Evolutionary conservation across 2,797 vertebrate species (phyloP).

Genomic region (Darevskia nairensis): DNA sequence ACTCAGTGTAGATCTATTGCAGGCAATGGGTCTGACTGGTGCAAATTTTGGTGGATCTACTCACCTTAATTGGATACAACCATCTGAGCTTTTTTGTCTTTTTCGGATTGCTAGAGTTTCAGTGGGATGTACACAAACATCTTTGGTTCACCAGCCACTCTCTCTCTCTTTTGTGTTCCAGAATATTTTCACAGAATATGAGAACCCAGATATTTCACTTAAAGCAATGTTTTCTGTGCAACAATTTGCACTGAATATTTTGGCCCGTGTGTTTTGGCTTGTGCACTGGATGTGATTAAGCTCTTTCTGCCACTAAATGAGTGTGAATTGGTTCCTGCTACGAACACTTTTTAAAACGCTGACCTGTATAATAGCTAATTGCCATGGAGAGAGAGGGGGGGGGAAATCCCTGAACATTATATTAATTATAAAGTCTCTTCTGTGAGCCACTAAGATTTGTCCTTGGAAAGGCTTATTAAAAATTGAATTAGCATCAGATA

Average conservation of each 20-base stretch:
- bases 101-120: not conserved
- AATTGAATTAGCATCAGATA: conserved; percentile 68
- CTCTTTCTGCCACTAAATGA: conserved; percentile 35
- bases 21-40: too few species aligned
- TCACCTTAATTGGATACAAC: too few species aligned
- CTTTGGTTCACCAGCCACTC: not conserved
- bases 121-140: not conserved
- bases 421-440: conserved; percentile 66
- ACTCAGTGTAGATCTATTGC: too few species aligned
- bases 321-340: conserved; percentile 42
- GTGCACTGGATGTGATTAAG: conserved; percentile 21
- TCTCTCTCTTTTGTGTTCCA: not conserved
- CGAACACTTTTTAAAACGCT: conserved; percentile 50
- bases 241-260: conserved; percentile 18
- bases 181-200: not conserved
- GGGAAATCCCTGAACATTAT: conserved; percentile 62
- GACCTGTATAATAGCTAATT: conserved; percentile 72
- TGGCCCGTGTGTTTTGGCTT: conserved; percentile 29
- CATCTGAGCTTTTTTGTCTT: not conserved
- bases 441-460: conserved; percentile 53
- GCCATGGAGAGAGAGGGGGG: conserved; percentile 44
- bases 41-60: too few species aligned
- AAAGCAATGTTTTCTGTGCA: not conserved
- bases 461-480: conserved; percentile 59
- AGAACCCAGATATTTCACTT: not conserved